A percentile compares a stretch with the other conserved stretches of the same genome.
Conservation (phyloP, 2,797 vertebrate species). For the Clarias platycephalus region DNA sequence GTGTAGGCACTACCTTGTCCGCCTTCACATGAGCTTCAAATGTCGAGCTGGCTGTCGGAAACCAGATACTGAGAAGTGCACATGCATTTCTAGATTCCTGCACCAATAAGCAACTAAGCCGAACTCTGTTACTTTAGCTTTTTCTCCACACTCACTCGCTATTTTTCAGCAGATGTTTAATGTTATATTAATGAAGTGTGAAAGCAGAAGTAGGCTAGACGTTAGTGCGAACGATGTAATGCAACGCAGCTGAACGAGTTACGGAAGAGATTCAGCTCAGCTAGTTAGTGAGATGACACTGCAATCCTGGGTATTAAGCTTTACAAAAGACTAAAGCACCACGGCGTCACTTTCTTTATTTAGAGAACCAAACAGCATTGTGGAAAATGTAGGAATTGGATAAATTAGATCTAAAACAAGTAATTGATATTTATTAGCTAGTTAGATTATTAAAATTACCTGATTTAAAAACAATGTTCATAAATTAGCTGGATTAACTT, state of each 20-base stretch:
- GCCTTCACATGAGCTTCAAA: no score
- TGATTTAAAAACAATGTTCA: no score
- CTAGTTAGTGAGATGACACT: not conserved
- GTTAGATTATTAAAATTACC: not conserved
- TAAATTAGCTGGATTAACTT: not conserved
- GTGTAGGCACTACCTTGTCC: no score
- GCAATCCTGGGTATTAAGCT: not conserved
- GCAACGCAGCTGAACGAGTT: not conserved
- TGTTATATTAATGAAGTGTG: not conserved
- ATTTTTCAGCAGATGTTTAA: not conserved
- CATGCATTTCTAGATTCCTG: not conserved
- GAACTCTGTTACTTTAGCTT: no score
- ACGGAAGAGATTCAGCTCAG: no score
- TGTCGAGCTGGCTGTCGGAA: not conserved
- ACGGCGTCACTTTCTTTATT: not conserved
- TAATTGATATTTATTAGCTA: not conserved
- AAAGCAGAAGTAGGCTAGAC: not conserved
- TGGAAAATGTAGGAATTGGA: not conserved
- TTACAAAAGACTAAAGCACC: not conserved
- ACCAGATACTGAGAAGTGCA: not conserved
- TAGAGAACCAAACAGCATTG: not conserved
- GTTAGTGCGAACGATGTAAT: not conserved
- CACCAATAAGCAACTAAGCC: not conserved
- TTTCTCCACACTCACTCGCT: not conserved
- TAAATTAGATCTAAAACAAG: not conserved